Percentiles rank a stretch among this genome's conserved stretches.
Conservation (phyloP, 1,140 invertebrate genomes). For the Papilio machaon region DNA sequence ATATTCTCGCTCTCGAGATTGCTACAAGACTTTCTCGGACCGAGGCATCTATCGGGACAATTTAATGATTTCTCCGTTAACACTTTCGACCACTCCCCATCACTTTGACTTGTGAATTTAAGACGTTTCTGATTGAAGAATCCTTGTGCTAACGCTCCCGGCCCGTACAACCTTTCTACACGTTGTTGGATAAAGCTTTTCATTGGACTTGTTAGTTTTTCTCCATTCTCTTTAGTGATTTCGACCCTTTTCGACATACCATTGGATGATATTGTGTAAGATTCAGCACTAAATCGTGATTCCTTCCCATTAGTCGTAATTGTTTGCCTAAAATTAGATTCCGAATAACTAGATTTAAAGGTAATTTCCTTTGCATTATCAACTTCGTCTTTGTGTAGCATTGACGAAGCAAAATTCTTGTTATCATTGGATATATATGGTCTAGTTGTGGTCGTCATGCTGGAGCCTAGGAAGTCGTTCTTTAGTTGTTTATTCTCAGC, state of each 20-base stretch:
- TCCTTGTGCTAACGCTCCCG: constrained; percentile 90
- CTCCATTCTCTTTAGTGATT: constrained; percentile 78
- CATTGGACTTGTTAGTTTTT: constrained; percentile 81
- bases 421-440: constrained; percentile 72
- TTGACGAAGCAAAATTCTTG: constrained; percentile 72
- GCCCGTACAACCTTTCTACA: constrained; percentile 93
- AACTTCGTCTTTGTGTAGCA: constrained; percentile 74
- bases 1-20: constrained; percentile 66
- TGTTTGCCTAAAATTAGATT: constrained; percentile 78
- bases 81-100: constrained; percentile 70
- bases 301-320: constrained; percentile 69
- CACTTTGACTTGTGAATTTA: constrained; percentile 70
- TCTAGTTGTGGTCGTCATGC: constrained; percentile 72
- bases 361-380: constrained; percentile 70
- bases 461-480: constrained; percentile 74
- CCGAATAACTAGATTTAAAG: constrained; percentile 80
- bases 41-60: constrained; percentile 63
- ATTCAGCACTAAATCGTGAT: constrained; percentile 67
- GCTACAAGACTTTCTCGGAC: constrained; percentile 57
- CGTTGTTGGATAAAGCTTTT: constrained; percentile 94
- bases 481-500: constrained; percentile 77
- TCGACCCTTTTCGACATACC: constrained; percentile 73
- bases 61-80: constrained; percentile 75
- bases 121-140: constrained; percentile 87
- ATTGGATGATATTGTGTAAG: constrained; percentile 77